Percentiles rank a stretch among this genome's conserved stretches.
phyloP scores from a whole-genome alignment of 2,888 invertebrate species.

The Ephialtes manifestator region DNA sequence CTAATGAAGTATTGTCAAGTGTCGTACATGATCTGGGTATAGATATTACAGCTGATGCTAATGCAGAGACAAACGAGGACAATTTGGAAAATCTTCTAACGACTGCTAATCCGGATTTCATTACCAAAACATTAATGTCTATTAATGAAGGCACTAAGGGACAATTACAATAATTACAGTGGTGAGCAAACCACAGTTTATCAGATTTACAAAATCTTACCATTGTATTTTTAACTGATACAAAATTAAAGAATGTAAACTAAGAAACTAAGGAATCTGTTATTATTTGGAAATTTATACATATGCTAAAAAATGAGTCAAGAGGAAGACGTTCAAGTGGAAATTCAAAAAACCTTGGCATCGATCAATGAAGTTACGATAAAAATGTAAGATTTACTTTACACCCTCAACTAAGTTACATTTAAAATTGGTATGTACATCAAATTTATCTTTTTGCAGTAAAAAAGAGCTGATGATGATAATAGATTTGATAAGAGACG shows the following conservation, averaged over 20 bases:
- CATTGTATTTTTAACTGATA: no score
- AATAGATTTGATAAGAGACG: conserved; percentile 69
- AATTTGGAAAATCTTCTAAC: conserved; percentile 23
- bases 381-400: conserved; percentile 70
- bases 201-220: no score
- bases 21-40: conserved; percentile 63
- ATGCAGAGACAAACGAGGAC: conserved; percentile 27
- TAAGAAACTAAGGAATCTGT: no score
- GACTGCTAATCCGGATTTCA: conserved; percentile 44
- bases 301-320: conserved; percentile 50
- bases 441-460: conserved; percentile 66
- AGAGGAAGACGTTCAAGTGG: conserved; percentile 56
- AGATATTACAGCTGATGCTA: conserved; percentile 41
- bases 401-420: background rate
- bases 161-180: conserved; percentile 7
- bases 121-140: no score
- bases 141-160: conserved; percentile 36
- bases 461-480: conserved; percentile 75
- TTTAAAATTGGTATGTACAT: background rate
- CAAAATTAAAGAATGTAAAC: no score
- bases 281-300: background rate
- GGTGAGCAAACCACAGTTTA: no score
- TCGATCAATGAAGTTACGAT: conserved; percentile 69
- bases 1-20: conserved; percentile 69
- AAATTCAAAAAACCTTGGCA: conserved; percentile 71